Conservation (phyloP, 53 echinoderm and acorn worm species). For the Zoroaster sp. region DNA sequence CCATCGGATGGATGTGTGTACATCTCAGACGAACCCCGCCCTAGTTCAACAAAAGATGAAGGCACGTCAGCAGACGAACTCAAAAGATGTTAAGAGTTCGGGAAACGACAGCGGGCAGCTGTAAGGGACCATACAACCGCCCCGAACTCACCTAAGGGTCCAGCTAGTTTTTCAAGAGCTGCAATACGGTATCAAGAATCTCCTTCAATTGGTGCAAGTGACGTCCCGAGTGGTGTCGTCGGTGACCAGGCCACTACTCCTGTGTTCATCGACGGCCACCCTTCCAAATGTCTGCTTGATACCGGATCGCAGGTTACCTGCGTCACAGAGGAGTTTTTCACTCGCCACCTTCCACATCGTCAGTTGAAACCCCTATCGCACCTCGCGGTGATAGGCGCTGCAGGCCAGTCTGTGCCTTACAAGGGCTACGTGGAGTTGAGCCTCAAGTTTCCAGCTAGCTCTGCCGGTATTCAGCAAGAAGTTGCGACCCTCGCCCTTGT, state of each 20-base stretch:
- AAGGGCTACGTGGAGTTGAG: background rate
- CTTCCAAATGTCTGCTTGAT: conserved; percentile 23
- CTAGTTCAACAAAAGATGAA: conserved; percentile 44
- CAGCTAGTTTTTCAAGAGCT: background rate
- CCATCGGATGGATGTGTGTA: conserved; percentile 30
- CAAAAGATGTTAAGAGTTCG: too few species aligned
- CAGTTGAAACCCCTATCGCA: background rate
- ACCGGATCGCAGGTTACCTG: conserved; percentile 50
- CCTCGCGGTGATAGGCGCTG: conserved; percentile 5
- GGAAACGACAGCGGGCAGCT: conserved; percentile 58
- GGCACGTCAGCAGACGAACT: too few species aligned
- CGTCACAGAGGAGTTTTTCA: background rate
- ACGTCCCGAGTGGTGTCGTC: conserved; percentile 10
- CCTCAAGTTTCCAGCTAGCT: conserved; percentile 5
- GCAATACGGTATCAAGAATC: background rate
- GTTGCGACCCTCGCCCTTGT: background rate
- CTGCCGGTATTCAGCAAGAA: too few species aligned
- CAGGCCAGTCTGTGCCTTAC: background rate
- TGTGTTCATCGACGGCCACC: conserved; percentile 38
- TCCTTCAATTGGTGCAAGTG: background rate
- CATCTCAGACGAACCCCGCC: conserved; percentile 18
- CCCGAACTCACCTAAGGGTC: background rate
- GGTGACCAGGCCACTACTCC: conserved; percentile 31
- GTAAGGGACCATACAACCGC: conserved; percentile 9
- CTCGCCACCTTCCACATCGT: background rate